Percentiles rank a stretch among this genome's conserved stretches.
These are phyloP conservation scores for Sternotherus odoratus DNA, from an alignment of 2,797 vertebrate species.

Conservation along the genomic window DNA sequence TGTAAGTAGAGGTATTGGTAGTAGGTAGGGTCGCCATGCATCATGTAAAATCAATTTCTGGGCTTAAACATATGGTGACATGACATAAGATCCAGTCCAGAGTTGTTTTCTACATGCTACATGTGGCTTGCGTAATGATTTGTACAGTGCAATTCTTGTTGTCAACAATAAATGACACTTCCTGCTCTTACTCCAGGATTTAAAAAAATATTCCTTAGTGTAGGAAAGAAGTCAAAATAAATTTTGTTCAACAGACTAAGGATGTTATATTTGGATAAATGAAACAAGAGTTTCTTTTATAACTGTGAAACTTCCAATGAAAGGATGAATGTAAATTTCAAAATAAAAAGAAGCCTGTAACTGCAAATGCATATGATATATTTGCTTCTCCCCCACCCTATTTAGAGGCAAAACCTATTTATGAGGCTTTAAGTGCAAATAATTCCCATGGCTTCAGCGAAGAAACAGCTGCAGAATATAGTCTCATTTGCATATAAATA, in stretches of 20 bases:
- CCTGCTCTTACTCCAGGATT: not conserved
- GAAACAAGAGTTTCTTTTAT: conserved; percentile 66
- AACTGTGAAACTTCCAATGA: conserved; percentile 79
- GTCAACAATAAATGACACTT: not conserved
- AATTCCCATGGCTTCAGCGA: conserved; percentile 82
- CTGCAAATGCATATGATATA: conserved; percentile 75
- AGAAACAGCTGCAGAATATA: conserved; percentile 79
- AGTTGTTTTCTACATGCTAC: not conserved
- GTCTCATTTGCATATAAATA: conserved; percentile 87
- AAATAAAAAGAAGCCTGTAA: conserved; percentile 78
- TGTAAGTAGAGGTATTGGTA: not conserved
- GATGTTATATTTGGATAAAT: conserved; percentile 68
- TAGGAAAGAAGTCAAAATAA: not conserved
- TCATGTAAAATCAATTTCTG: not conserved
- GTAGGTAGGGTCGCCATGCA: not conserved
- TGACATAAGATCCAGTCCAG: not conserved
- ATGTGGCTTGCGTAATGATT: not conserved
- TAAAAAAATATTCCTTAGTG: not conserved
- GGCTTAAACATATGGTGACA: not conserved
- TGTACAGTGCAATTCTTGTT: not conserved
- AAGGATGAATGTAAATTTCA: conserved; percentile 74
- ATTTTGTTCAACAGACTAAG: conserved; percentile 25
- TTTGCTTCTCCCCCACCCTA: conserved; percentile 72
- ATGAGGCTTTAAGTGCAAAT: conserved; percentile 86
- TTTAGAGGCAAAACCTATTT: conserved; percentile 83